phyloP scores from a whole-genome alignment of 2,888 invertebrate species.

The Cordylochernes scorpioides region DNA sequence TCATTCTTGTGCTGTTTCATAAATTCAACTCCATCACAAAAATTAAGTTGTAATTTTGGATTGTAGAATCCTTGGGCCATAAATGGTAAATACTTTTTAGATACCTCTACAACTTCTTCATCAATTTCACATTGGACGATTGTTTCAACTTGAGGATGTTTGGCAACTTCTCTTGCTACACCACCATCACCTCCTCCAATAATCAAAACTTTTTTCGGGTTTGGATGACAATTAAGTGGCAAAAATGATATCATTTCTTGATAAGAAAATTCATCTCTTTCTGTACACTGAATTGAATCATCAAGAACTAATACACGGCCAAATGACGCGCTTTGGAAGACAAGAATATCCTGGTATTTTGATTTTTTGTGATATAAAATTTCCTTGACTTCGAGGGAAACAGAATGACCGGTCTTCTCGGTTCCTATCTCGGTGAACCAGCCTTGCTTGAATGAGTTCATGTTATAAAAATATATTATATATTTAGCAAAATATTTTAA shows the following conservation, averaged over 20 bases:
- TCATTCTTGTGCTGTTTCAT: conserved; percentile 51
- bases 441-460: conserved; percentile 42
- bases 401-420: conserved; percentile 66
- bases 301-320: conserved; percentile 71
- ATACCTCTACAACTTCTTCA: conserved; percentile 42
- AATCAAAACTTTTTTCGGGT: conserved; percentile 68
- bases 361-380: conserved; percentile 51
- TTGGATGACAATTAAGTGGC: conserved; percentile 65
- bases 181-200: conserved; percentile 97
- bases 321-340: conserved; percentile 47
- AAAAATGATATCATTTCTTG: conserved; percentile 94
- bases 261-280: conserved; percentile 84
- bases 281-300: conserved; percentile 86
- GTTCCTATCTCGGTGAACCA: conserved; percentile 84
- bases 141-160: conserved; percentile 60
- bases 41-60: conserved; percentile 50
- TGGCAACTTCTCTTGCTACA: conserved; percentile 74
- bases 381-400: conserved; percentile 55
- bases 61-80: conserved; percentile 50
- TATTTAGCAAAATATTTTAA: too few species aligned
- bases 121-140: conserved; percentile 89
- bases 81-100: conserved; percentile 60
- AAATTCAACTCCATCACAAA: conserved; percentile 83
- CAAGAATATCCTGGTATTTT: conserved; percentile 52
- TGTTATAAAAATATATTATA: too few species aligned